These are phyloP conservation scores for Perdita meconis DNA, from an alignment of 2,888 invertebrate genomes.

Conservation along the genomic window DNA sequence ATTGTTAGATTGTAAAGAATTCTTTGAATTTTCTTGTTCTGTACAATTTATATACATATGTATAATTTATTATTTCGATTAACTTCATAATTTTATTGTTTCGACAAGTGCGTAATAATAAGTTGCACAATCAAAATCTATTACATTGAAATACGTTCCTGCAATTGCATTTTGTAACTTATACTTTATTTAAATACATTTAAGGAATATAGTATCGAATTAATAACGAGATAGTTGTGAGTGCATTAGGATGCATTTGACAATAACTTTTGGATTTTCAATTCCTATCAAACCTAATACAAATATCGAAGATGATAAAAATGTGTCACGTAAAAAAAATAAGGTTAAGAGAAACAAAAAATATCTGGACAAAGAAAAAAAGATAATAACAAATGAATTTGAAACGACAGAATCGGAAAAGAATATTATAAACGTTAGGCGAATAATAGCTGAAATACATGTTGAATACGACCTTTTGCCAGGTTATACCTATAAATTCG, in stretches of 20 bases:
- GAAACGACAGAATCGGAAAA: slow-evolving; percentile 7
- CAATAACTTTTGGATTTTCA: slow-evolving; percentile 49
- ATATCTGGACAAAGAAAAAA: background rate
- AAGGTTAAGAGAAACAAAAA: slow-evolving; percentile 8
- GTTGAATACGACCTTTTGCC: slow-evolving; percentile 55
- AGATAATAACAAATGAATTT: background rate
- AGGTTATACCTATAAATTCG: slow-evolving; percentile 45
- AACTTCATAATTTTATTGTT: no score
- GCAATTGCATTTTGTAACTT: background rate
- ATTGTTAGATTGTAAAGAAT: no score
- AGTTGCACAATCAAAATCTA: background rate
- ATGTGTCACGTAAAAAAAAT: background rate
- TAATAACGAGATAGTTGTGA: background rate
- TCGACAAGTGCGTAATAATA: no score
- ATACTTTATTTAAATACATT: background rate
- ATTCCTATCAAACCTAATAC: slow-evolving; percentile 9
- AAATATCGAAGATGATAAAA: background rate
- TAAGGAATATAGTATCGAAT: background rate
- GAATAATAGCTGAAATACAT: slow-evolving; percentile 41
- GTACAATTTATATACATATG: no score
- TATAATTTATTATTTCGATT: no score
- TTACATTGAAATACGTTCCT: background rate
- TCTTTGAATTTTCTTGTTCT: no score
- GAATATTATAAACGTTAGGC: slow-evolving; percentile 27
- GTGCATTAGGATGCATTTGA: slow-evolving; percentile 36